Conservation (phyloP, 2,113 vertebrate species). For the Shinisaurus crocodilurus region DNA sequence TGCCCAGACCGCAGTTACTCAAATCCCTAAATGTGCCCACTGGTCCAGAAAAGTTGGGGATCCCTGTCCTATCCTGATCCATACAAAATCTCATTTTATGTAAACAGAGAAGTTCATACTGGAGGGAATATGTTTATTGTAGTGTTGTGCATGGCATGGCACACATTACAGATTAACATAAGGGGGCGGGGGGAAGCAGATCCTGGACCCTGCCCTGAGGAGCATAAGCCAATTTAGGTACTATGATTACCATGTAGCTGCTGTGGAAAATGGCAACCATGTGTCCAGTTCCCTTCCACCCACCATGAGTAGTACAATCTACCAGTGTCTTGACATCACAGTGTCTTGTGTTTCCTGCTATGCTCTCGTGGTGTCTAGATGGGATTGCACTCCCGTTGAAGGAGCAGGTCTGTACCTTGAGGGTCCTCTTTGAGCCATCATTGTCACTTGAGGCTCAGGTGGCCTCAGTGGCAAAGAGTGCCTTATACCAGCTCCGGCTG, state of each 20-base stretch:
- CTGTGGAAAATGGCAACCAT: background rate
- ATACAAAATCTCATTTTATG: background rate
- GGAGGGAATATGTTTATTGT: no score
- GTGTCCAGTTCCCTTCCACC: background rate
- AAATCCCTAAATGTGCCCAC: no score
- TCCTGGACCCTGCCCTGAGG: background rate
- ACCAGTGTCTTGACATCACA: background rate
- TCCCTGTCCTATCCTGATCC: background rate
- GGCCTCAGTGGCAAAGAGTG: no score
- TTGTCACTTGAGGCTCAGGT: no score
- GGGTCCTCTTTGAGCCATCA: no score
- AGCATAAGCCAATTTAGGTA: background rate
- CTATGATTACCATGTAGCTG: background rate
- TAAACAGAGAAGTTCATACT: background rate
- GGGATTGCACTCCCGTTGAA: no score
- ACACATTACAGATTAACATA: no score
- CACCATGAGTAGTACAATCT: background rate
- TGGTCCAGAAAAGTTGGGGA: no score
- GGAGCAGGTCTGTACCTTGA: no score
- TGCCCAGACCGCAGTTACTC: no score
- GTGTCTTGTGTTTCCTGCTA: background rate
- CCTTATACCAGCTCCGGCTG: no score
- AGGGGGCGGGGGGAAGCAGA: background rate
- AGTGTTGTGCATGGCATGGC: background rate
- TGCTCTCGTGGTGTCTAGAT: background rate